Evolutionary conservation across 2,113 vertebrate species (phyloP), one percentile per base, ranked within the genome.

Genomic region (Brachypodius melanocephalos): DNA sequence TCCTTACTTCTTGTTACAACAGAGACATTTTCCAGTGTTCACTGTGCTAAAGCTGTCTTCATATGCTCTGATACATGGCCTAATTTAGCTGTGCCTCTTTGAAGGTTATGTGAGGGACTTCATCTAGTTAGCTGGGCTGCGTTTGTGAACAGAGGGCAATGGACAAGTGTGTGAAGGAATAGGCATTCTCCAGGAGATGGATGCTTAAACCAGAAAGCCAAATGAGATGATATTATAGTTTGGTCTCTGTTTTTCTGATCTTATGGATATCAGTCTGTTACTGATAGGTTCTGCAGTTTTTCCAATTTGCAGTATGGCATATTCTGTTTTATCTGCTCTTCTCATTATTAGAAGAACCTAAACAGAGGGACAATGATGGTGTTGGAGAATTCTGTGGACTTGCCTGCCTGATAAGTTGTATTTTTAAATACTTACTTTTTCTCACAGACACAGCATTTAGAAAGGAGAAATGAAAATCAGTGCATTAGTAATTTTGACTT

Each of bases 391-490:
- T 86, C 84, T 77, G 52, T 85, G 78, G 69, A 69, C 93, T 94
- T 90, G 46, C 80, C 69, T 94, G 92, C 79, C 38, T 86, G 36
- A 76, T 94, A 95, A 93, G 76, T 86, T 97, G 90, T 78, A 15
- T 89, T 89, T 86, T 69, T 8, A 14, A 89, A 63, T 58, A 4
- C 15, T 32, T 80, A 3, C 4, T 58, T 93, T 97, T 90, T 66
- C 73, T 94, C 69, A 67, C 49, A 92, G 57, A 78, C 46, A 74
- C 74, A 80, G 10, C 42, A 54, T 89, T 87, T 85, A 55, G 46
- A 85, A 95, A 91, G 14, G 19, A 84, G 52, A 79, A 77, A 74
- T 85, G 42, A 48, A 75, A 95, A 85, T 57, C 17, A 80, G 24
- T 74, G 55, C 34, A n/a, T 58, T 51, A 52, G n/a, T 51, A 45